Percentiles rank a stretch among this genome's conserved stretches.
These are phyloP conservation scores for Onthophagus sagittarius DNA, from an alignment of 2,888 invertebrate species.

Conservation along the genomic window DNA sequence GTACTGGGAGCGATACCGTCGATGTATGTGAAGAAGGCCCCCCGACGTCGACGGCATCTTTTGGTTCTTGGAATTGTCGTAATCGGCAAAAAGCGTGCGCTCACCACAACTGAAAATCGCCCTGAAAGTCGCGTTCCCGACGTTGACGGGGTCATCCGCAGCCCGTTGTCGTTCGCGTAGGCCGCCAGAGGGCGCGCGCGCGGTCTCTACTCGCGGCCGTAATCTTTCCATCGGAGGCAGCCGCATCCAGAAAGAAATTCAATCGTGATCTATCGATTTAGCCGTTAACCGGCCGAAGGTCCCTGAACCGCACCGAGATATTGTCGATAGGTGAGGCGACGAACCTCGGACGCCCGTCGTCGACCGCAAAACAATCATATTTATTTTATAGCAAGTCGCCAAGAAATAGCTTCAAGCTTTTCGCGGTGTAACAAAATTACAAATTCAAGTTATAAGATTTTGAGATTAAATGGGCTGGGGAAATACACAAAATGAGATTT, in stretches of 20 bases:
- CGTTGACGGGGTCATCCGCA: not conserved
- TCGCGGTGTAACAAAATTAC: not conserved
- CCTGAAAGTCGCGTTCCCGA: not conserved
- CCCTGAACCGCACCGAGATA: not conserved
- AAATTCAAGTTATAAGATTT: not conserved
- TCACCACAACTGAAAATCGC: not conserved
- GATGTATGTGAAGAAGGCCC: not conserved
- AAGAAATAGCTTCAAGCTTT: not conserved
- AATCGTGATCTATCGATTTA: slow-evolving; percentile 29
- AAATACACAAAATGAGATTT: not conserved
- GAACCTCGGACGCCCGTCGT: not conserved
- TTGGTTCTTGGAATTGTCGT: not conserved
- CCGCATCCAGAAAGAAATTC: slow-evolving; percentile 26
- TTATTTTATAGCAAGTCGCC: not conserved
- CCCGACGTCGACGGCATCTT: not conserved
- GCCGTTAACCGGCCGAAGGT: slow-evolving; percentile 23
- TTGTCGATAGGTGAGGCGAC: not conserved
- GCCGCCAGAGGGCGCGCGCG: not conserved
- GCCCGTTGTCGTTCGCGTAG: not conserved
- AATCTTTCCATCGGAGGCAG: slow-evolving; percentile 31
- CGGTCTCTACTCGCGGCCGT: slow-evolving; percentile 24
- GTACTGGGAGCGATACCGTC: not conserved
- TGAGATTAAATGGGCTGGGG: no score
- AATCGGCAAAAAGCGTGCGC: not conserved
- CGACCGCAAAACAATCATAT: not conserved